These are phyloP conservation scores for Andrena dorsata DNA, from an alignment of 2,888 invertebrate genomes.

Conservation along the genomic window DNA sequence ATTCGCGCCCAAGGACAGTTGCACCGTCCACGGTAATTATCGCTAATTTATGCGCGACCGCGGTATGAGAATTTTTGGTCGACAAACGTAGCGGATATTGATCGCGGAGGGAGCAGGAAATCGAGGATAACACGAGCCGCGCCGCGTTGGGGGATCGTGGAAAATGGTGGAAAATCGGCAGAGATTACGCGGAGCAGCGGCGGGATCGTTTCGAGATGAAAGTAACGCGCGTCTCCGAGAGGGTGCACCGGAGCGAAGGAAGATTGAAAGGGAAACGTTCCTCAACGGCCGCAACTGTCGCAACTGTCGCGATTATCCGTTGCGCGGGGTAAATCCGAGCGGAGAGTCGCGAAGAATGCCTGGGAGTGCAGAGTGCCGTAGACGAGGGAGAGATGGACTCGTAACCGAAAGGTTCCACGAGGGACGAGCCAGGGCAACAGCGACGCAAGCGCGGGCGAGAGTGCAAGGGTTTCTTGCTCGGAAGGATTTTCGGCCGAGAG, in stretches of 20 bases:
- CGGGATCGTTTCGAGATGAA: no score
- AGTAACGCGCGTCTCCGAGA: neutral
- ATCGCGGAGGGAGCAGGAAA: no score
- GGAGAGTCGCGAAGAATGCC: neutral
- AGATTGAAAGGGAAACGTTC: neutral
- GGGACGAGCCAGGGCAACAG: conserved; percentile 16
- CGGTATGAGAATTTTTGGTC: neutral
- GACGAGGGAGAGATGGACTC: neutral
- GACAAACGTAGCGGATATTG: neutral
- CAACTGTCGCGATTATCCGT: neutral
- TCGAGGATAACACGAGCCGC: no score
- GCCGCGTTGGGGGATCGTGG: no score
- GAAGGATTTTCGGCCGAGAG: conserved; percentile 48
- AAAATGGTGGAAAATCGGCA: no score
- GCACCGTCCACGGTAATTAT: neutral
- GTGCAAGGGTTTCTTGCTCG: conserved; percentile 40
- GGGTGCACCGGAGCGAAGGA: neutral
- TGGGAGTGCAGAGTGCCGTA: neutral
- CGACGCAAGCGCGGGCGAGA: conserved; percentile 6
- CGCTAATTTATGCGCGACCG: neutral
- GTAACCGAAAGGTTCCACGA: conserved; percentile 9
- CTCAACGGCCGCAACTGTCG: neutral
- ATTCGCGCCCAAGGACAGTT: neutral
- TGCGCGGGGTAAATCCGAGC: neutral
- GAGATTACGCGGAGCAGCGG: no score